A percentile compares a stretch with the other conserved stretches of the same genome.
phyloP scores from a whole-genome alignment of 2,888 invertebrate genomes.

The Crematogaster levior region DNA sequence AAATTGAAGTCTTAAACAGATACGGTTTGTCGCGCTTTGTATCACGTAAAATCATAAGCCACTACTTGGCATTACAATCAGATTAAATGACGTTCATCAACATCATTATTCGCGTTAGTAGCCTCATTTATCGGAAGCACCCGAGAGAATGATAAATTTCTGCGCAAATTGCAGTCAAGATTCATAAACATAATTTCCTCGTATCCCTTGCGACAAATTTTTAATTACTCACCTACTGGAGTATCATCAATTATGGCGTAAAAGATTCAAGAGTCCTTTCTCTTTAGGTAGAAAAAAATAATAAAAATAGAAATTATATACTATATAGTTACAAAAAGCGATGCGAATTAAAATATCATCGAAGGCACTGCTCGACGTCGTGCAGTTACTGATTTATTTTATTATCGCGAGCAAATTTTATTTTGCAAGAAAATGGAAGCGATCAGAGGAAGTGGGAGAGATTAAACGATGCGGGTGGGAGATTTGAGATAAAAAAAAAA shows the following conservation, averaged over 20 bases:
- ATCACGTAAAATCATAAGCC: neutral
- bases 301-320: neutral
- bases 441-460: slow-evolving; percentile 4
- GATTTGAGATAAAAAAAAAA: slow-evolving; percentile 20
- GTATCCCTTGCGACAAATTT: neutral
- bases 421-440: neutral
- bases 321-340: neutral
- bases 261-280: neutral
- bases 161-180: slow-evolving; percentile 14
- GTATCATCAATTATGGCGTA: neutral
- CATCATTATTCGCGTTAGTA: slow-evolving; percentile 18
- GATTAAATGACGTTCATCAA: slow-evolving; percentile 24
- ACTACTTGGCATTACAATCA: slow-evolving; percentile 5
- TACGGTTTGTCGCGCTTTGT: neutral
- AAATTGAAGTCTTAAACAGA: slow-evolving; percentile 9
- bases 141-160: slow-evolving; percentile 12
- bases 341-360: neutral
- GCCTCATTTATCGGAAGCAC: neutral
- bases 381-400: neutral
- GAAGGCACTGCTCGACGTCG: neutral
- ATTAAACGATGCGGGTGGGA: slow-evolving; percentile 16
- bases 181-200: slow-evolving; percentile 2
- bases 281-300: neutral
- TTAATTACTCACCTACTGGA: neutral
- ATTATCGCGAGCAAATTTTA: neutral